A percentile compares a stretch with the other conserved stretches of the same genome.
Conservation (phyloP, 2,113 vertebrate species). For the Hypanus sabinus region DNA sequence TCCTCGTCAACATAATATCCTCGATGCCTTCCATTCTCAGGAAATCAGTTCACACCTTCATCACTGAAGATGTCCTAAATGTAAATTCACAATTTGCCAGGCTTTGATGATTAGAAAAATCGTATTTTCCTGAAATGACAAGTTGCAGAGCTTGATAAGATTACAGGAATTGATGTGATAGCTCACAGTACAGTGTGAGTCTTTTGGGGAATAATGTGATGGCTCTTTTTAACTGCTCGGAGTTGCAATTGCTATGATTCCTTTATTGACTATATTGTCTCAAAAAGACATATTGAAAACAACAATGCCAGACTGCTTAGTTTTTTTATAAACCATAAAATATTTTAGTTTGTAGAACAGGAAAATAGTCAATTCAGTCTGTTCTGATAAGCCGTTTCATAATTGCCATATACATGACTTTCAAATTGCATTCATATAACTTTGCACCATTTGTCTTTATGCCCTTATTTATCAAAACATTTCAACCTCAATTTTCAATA, state of each 20-base stretch:
- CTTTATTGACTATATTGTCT: not conserved
- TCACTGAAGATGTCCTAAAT: not conserved
- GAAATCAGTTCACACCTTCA: not conserved
- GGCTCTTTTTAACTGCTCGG: constrained; percentile 26
- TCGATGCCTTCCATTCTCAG: not conserved
- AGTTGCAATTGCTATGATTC: constrained; percentile 25
- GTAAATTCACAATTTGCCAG: not conserved
- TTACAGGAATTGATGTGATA: not conserved
- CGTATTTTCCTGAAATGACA: not conserved
- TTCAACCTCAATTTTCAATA: not conserved
- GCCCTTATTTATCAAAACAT: not conserved
- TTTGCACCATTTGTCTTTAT: not conserved
- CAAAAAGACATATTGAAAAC: not conserved
- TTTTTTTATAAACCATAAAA: not conserved
- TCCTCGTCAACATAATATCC: not conserved
- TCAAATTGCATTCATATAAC: not conserved
- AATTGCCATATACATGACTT: not conserved
- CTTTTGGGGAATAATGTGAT: constrained; percentile 11
- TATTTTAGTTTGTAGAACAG: not conserved
- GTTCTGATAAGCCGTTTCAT: not conserved
- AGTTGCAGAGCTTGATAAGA: not conserved
- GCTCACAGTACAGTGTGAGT: not conserved
- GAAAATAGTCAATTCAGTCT: not conserved
- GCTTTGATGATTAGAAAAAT: not conserved
- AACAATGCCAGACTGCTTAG: not conserved